Conservation (phyloP, 2,797 vertebrate species). For the Lacerta viridis region DNA sequence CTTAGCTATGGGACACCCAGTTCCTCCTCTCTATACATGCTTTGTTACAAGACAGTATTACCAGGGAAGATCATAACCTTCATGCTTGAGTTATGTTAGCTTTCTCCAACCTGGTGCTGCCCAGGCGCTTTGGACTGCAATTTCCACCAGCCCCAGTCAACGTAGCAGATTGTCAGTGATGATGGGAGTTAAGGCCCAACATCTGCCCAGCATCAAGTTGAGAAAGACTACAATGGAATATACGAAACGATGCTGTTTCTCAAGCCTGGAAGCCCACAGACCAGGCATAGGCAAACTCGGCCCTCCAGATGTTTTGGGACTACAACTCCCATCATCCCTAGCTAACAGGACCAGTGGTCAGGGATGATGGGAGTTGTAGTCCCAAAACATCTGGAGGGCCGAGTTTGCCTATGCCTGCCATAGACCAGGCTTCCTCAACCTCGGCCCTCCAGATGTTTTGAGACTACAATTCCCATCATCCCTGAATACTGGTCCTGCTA, state of each 20-base stretch:
- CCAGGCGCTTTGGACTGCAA: background rate
- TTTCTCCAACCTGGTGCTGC: background rate
- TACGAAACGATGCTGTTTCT: background rate
- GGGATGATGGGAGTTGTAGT: too few relatives aligned
- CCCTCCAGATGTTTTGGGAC: too few relatives aligned
- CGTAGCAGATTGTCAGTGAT: background rate
- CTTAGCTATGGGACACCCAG: background rate
- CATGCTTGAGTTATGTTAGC: background rate
- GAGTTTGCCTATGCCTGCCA: too few relatives aligned
- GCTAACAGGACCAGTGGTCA: too few relatives aligned
- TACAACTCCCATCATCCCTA: too few relatives aligned
- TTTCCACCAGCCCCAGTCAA: background rate
- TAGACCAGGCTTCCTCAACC: too few relatives aligned
- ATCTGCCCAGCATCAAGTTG: too few relatives aligned
- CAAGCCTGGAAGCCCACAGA: too few relatives aligned
- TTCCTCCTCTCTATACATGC: background rate
- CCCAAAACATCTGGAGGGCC: too few relatives aligned
- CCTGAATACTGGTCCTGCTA: too few relatives aligned
- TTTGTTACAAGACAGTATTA: background rate
- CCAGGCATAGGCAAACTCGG: background rate
- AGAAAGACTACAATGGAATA: background rate
- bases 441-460: too few relatives aligned
- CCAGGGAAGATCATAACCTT: background rate
- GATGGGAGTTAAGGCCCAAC: background rate
- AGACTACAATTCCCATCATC: too few relatives aligned